phyloP scores from a whole-genome alignment of 2,888 invertebrate species.

The Branchipolynoe longqiensis region DNA sequence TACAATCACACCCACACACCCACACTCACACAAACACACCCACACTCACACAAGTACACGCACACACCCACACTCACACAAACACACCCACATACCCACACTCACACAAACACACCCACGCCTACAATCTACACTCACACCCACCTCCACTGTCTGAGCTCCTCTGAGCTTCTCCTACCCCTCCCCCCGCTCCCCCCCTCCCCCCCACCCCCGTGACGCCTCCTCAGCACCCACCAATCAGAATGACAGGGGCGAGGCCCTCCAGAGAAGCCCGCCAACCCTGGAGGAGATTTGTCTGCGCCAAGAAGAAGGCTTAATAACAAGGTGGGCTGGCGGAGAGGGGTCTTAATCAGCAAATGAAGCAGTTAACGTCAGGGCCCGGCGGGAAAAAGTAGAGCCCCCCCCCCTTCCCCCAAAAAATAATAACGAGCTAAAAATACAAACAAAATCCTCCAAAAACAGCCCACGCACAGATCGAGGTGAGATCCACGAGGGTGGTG shows the following conservation, averaged over 20 bases:
- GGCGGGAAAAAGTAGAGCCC: conserved; percentile 16
- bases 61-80: no score
- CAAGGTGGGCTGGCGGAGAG: conserved; percentile 12
- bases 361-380: conserved; percentile 49
- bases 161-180: background rate
- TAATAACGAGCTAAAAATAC: no score
- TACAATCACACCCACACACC: no score
- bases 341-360: conserved; percentile 55
- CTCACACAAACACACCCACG: no score
- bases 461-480: no score
- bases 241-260: conserved; percentile 34
- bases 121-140: no score
- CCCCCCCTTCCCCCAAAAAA: background rate
- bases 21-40: no score
- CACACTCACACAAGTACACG: no score
- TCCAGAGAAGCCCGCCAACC: background rate
- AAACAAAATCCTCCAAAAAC: no score
- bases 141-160: background rate
- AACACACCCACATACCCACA: no score
- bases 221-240: conserved; percentile 11
- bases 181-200: background rate
- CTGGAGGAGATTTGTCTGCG: conserved; percentile 41
- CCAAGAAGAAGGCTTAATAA: conserved; percentile 45
- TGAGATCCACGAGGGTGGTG: no score
- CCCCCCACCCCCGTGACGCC: background rate